These are phyloP conservation scores for Labia minor DNA, from an alignment of 2,888 invertebrate species.

Conservation along the genomic window DNA sequence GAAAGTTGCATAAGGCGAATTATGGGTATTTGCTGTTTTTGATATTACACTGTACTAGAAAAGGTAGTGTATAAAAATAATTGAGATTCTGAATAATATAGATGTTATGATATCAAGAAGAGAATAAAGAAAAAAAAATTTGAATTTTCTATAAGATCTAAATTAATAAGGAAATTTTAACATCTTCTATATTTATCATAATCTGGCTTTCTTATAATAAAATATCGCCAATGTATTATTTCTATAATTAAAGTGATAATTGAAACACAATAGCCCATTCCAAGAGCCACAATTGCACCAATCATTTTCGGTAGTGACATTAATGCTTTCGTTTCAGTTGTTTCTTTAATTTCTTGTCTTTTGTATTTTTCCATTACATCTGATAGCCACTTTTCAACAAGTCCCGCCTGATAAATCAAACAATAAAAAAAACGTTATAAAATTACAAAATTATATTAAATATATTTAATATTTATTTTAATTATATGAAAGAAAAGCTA, in stretches of 20 bases:
- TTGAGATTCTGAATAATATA: too few relatives aligned
- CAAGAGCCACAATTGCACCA: constrained; percentile 63
- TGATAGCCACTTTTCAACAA: constrained; percentile 67
- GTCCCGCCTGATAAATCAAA: constrained; percentile 43
- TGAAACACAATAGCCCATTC: constrained; percentile 54
- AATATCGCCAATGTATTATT: constrained; percentile 52
- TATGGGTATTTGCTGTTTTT: too few relatives aligned
- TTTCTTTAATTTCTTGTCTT: neutral
- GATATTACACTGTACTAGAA: too few relatives aligned
- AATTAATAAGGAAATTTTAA: too few relatives aligned
- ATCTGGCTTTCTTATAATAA: constrained; percentile 54
- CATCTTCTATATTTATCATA: constrained; percentile 52
- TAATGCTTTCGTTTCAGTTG: constrained; percentile 39
- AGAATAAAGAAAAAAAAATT: too few relatives aligned
- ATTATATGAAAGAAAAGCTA: neutral
- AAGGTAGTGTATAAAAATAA: too few relatives aligned
- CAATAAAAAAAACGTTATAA: too few relatives aligned
- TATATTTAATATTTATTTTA: neutral
- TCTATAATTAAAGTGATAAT: constrained; percentile 48
- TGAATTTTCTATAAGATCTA: too few relatives aligned
- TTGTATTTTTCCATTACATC: constrained; percentile 47
- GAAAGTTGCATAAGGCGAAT: too few relatives aligned
- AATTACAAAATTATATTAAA: too few relatives aligned
- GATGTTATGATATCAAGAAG: too few relatives aligned
- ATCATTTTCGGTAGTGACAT: constrained; percentile 69